Conservation (phyloP, 2,797 vertebrate species). For the Gephyroberyx darwinii region DNA sequence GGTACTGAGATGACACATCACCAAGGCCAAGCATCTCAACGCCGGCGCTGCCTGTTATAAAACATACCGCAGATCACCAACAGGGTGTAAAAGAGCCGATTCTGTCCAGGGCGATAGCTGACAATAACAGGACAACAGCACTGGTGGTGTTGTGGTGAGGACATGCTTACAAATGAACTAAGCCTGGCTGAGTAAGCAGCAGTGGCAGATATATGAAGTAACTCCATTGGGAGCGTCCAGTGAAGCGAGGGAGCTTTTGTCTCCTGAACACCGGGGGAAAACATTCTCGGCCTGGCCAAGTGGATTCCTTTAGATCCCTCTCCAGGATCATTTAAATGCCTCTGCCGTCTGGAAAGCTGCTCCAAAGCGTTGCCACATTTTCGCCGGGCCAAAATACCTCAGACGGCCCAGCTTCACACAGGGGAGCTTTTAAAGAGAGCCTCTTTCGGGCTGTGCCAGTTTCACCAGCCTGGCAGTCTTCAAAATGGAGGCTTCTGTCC, state of each 20-base stretch:
- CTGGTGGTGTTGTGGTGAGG: constrained; percentile 41
- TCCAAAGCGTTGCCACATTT: constrained; percentile 44
- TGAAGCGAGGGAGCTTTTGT: constrained; percentile 63
- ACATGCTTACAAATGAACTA: constrained; percentile 66
- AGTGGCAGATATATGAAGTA: constrained; percentile 36
- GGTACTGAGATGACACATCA: background rate
- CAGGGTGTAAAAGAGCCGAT: constrained; percentile 25
- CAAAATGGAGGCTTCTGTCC: constrained; percentile 20
- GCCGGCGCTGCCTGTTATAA: background rate
- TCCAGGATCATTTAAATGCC: constrained; percentile 59
- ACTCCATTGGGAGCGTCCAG: constrained; percentile 53
- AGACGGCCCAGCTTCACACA: constrained; percentile 35
- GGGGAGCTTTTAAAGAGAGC: constrained; percentile 7
- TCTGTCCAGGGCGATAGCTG: constrained; percentile 19
- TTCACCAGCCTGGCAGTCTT: constrained; percentile 23
- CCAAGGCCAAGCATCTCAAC: constrained; percentile 1
- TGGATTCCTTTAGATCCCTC: constrained; percentile 55
- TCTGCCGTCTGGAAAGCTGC: constrained; percentile 6
- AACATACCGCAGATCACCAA: constrained; percentile 17
- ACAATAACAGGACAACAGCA: constrained; percentile 29
- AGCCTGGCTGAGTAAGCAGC: constrained; percentile 30
- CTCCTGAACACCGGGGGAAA: constrained; percentile 28
- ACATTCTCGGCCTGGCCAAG: constrained; percentile 44
- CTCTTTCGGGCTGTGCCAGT: constrained; percentile 7
- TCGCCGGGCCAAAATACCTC: constrained; percentile 21